A percentile compares a stretch with the other conserved stretches of the same genome.
phyloP scores from a whole-genome alignment of 2,113 vertebrate genomes.

The Chamaetylas fuelleborni region DNA sequence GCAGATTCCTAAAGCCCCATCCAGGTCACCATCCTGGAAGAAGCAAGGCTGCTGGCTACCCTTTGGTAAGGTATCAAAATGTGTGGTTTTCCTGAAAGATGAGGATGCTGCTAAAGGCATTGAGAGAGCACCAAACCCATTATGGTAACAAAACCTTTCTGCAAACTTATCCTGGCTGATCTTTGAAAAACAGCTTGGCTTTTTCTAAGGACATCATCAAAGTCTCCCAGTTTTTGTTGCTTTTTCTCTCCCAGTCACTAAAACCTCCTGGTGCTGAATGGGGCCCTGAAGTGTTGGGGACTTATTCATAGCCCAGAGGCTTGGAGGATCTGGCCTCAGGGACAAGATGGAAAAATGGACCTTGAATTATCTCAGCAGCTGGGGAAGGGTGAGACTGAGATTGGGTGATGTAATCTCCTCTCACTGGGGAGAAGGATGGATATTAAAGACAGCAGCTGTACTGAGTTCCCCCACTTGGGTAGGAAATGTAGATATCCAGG shows the following conservation, averaged over 20 bases:
- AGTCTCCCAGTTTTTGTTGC: neutral
- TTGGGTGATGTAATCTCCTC: neutral
- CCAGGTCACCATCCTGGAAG: neutral
- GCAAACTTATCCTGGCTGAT: neutral
- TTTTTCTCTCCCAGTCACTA: neutral
- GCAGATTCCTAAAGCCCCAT: neutral
- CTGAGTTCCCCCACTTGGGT: neutral
- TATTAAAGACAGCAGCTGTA: neutral
- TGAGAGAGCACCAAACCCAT: neutral
- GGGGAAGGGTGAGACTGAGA: neutral
- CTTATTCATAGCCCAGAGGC: neutral
- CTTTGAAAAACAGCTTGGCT: neutral
- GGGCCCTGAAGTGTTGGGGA: neutral
- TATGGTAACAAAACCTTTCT: neutral
- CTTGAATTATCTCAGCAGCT: neutral
- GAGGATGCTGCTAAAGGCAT: neutral
- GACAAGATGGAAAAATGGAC: neutral
- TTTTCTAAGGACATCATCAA: neutral
- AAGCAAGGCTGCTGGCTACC: neutral
- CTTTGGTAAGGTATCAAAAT: neutral
- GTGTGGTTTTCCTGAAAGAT: neutral
- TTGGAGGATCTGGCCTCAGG: neutral
- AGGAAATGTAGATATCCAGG: neutral
- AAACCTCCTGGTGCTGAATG: neutral
- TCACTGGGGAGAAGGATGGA: neutral